phyloP scores from a whole-genome alignment of 2,888 invertebrate species.

The Molorchus minor region DNA sequence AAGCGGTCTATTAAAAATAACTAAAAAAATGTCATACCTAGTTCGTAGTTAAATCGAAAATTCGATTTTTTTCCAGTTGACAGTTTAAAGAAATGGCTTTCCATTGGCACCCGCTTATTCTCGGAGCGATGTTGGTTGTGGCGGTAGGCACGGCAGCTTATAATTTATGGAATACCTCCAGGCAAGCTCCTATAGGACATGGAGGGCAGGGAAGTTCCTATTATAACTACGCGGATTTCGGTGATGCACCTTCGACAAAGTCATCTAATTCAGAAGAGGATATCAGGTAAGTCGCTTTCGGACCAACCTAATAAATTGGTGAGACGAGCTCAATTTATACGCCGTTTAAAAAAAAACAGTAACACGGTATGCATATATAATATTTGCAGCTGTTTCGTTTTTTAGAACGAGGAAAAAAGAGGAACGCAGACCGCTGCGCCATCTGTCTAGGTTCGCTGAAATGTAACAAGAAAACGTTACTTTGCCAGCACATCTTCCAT shows the following conservation, averaged over 20 bases:
- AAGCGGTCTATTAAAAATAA: too few species aligned
- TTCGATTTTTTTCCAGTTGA: neutral
- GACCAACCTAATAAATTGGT: too few species aligned
- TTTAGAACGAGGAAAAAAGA: too few species aligned
- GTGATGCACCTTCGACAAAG: conserved; percentile 1
- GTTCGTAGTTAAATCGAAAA: neutral
- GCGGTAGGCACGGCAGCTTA: conserved; percentile 34
- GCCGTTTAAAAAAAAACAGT: too few species aligned
- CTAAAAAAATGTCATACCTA: neutral
- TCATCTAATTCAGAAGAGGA: neutral
- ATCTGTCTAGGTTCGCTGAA: conserved; percentile 35
- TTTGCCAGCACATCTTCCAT: conserved; percentile 38
- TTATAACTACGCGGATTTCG: conserved; percentile 17
- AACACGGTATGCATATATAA: too few species aligned
- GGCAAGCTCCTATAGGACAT: neutral
- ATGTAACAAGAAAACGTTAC: conserved; percentile 14
- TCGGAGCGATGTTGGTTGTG: conserved; percentile 34
- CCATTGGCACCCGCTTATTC: conserved; percentile 29
- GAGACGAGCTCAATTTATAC: too few species aligned
- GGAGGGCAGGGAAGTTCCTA: neutral
- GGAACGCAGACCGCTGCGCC: conserved; percentile 25
- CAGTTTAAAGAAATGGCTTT: conserved; percentile 29
- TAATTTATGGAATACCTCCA: conserved; percentile 24
- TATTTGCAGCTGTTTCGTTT: too few species aligned
- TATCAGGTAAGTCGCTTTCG: conserved; percentile 13